Base-by-base conservation (phyloP, 2,888 invertebrate species). In the Ariolimax columbianus region DNA sequence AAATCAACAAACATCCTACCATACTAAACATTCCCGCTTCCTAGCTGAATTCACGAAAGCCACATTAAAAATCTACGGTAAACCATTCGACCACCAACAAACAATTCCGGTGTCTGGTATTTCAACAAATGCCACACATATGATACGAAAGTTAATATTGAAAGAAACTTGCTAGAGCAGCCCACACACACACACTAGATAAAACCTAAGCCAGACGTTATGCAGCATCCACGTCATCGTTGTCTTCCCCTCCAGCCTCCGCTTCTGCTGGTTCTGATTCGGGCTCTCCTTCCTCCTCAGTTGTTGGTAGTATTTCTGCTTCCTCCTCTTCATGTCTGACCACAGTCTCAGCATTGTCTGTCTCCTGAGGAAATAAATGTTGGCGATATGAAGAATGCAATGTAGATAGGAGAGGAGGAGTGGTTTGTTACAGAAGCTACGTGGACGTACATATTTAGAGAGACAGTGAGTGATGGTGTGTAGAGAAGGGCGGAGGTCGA, bases 141-240 rank as follows among this genome's bases (percentile, higher is more conserved):
- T 30, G 30, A 30, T 30, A 66, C 19, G n/a, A n/a, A n/a, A n/a
- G n/a, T n/a, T n/a, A n/a, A 36, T 68, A 11, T 11, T 36, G 36
- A 68, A 68, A 68, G 1, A 9, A 68, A 36, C 68, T 36, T 3
- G 11, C 36, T 4, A 26, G n/a, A 63, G 59, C 1, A 63, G 59
- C 59, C 47, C 9, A 14, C 47, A 47, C 3, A 73, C 6, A n/a
- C 6, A n/a, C 26, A 63, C 26, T 63, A n/a, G 26, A 55, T n/a
- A 63, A 4, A 1, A 47, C 1, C 47, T 7, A 78, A n/a, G 19
- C 26, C 36, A 43, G 81, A 40, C 14, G 30, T 81, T 81, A 51
- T 51, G 51, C 83, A n/a, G 84, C 55, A n/a, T 79, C 78, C 36
- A 11, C 72, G 14, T 73, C 73, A 30, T 73, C 73, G n/a, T 73